Evolutionary conservation across 2,113 vertebrate species (phyloP).

Genomic region (Tenebrosternarchus preto): DNA sequence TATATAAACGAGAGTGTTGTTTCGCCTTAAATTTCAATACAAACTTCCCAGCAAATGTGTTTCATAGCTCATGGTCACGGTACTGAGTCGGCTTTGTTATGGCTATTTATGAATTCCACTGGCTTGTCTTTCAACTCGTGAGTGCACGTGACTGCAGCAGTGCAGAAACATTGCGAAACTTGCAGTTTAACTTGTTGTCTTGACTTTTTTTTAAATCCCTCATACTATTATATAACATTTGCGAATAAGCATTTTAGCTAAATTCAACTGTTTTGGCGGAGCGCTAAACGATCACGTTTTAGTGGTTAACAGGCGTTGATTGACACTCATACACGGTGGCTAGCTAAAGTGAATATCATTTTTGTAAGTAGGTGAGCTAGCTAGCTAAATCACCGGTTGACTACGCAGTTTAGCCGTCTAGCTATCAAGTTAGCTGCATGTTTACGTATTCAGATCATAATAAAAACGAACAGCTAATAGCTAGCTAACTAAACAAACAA

Average conservation of each 20-base stretch:
- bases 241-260: background rate
- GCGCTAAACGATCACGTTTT: background rate
- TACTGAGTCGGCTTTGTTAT: constrained; percentile 1
- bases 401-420: constrained; percentile 22
- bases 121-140: constrained; percentile 26
- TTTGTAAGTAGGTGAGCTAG: background rate
- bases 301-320: background rate
- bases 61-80: too few relatives aligned
- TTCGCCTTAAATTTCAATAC: background rate
- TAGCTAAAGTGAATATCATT: background rate
- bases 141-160: constrained; percentile 29
- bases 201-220: background rate
- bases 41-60: background rate
- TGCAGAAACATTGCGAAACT: constrained; percentile 42
- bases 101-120: constrained; percentile 11
- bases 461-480: background rate
- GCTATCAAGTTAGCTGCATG: background rate
- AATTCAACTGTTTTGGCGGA: background rate
- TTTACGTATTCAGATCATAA: background rate
- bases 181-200: background rate
- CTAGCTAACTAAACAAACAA: too few relatives aligned
- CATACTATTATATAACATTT: background rate
- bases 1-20: background rate
- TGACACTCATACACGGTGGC: background rate
- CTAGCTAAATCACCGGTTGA: constrained; percentile 15